A percentile compares a stretch with the other conserved stretches of the same genome.
phyloP scores from a whole-genome alignment of 2,797 vertebrate genomes.

The Argyrosomus regius region DNA sequence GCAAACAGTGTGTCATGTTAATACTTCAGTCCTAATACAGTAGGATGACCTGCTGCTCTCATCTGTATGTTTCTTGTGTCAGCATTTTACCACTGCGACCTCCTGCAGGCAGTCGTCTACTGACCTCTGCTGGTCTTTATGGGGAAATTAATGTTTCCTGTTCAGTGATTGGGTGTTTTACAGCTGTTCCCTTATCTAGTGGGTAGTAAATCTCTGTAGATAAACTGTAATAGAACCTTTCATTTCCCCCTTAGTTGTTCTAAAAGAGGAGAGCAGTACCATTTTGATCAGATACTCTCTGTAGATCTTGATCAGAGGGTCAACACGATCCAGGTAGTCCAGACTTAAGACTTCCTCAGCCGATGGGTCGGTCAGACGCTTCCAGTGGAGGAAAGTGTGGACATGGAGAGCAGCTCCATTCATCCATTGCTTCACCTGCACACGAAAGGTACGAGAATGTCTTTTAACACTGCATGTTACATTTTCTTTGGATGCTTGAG shows the following conservation, averaged over 20 bases:
- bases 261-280: slow-evolving; percentile 6
- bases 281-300: slow-evolving; percentile 15
- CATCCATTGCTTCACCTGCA: slow-evolving; percentile 43
- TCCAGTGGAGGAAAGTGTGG: slow-evolving; percentile 40
- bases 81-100: no score
- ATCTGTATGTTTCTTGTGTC: no score
- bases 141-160: neutral
- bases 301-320: slow-evolving; percentile 27
- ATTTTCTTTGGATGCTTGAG: no score
- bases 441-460: neutral
- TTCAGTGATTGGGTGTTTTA: neutral
- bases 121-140: neutral
- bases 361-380: slow-evolving; percentile 25
- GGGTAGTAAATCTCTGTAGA: neutral
- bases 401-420: slow-evolving; percentile 39
- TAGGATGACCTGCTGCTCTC: no score
- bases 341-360: slow-evolving; percentile 16
- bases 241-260: fast-evolving
- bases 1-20: no score
- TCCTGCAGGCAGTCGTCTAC: neutral
- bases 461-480: neutral
- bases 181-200: neutral
- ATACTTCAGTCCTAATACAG: no score
- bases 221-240: neutral
- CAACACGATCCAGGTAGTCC: slow-evolving; percentile 15